These are phyloP conservation scores for Armadillidium nasatum DNA, from an alignment of 1,140 invertebrate species.

Conservation along the genomic window DNA sequence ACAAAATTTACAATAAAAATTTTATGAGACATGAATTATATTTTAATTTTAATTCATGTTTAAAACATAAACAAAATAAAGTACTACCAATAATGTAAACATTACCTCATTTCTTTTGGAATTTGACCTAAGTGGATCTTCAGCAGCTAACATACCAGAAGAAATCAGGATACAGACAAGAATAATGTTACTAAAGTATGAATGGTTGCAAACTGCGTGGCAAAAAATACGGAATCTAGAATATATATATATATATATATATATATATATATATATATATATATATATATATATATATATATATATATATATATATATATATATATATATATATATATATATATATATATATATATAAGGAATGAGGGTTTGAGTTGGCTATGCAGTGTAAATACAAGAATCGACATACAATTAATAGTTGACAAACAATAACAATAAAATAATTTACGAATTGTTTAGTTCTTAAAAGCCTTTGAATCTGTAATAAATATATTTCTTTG, in stretches of 20 bases:
- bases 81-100: not conserved
- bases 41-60: no score
- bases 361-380: no score
- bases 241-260: slow-evolving; percentile 38
- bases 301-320: slow-evolving; percentile 21
- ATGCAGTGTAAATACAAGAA: no score
- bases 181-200: slow-evolving; percentile 92
- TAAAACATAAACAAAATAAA: no score
- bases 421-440: no score
- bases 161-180: slow-evolving; percentile 97
- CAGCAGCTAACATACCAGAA: slow-evolving; percentile 93
- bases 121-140: slow-evolving; percentile 83
- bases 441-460: no score
- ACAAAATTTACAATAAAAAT: no score
- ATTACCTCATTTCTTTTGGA: slow-evolving; percentile 67
- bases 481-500: no score
- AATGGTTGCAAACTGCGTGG: slow-evolving; percentile 93
- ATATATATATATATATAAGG: no score
- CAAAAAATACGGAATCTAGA: slow-evolving; percentile 91
- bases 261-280: slow-evolving; percentile 1
- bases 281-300: not conserved
- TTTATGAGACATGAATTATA: no score
- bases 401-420: no score
- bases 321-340: slow-evolving; percentile 1
- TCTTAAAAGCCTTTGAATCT: no score